Evolutionary conservation across 2,113 vertebrate genomes (phyloP).

Genomic region (Rhinolophus ferrumequinum): DNA sequence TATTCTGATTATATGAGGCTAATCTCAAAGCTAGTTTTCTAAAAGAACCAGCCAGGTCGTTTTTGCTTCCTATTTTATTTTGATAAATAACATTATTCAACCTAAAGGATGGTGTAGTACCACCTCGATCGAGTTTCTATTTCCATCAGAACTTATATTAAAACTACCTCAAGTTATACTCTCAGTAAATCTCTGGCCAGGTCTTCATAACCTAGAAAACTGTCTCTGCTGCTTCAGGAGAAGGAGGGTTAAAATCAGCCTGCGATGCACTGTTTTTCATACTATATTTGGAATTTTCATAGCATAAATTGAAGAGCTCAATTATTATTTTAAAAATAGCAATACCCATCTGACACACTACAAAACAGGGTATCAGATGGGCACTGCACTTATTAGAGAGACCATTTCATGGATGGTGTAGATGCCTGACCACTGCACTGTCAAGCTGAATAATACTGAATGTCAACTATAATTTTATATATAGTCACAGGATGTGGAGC

Average conservation of each 20-base stretch:
- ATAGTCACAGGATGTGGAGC: too few species aligned
- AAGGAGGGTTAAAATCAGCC: too few species aligned
- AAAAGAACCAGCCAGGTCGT: neutral
- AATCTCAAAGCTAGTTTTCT: neutral
- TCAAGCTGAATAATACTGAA: too few species aligned
- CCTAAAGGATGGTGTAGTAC: neutral
- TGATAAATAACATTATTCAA: neutral
- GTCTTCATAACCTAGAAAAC: neutral
- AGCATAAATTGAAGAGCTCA: neutral
- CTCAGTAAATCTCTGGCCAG: neutral
- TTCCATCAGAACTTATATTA: neutral
- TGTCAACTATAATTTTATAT: too few species aligned
- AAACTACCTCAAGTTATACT: neutral
- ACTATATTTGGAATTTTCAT: neutral
- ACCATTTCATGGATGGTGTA: too few species aligned
- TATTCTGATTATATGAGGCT: neutral
- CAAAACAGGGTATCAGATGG: too few species aligned
- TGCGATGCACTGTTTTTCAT: neutral
- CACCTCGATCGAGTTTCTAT: neutral
- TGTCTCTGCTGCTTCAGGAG: neutral
- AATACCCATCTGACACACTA: too few species aligned
- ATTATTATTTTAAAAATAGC: neutral
- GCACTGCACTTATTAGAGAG: too few species aligned
- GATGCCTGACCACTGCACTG: too few species aligned
- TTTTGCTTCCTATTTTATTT: neutral